Base-by-base conservation (phyloP, 2,797 vertebrate species). In the Gephyroberyx darwinii region DNA sequence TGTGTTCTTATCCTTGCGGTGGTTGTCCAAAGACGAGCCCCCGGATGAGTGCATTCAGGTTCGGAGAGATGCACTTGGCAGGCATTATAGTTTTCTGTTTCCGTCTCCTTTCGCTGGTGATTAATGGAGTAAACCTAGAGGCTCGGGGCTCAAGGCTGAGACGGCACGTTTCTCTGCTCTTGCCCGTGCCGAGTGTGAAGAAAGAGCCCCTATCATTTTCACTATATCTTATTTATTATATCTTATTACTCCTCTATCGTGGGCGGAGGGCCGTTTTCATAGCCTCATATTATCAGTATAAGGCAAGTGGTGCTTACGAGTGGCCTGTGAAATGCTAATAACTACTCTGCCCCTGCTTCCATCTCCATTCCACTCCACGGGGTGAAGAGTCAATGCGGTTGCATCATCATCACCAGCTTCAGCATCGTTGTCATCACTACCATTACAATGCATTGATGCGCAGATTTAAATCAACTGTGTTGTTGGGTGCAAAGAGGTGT, bases 111-210 rank as follows among this genome's bases (percentile, higher is more conserved):
- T 33, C 20, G 13, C 31, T 35, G 47, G 58, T 16, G 16, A 81
- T 78, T 76, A 63, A 69, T 61, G 8, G 37, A 70, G 12, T 57
- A 53, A 72, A 71, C 73, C 52, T 69, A 58, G 60, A 77, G 17
- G 12, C 37, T 37, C 22, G 16, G 53, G 4, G 52, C 41, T 71
- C 35, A 58, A 66, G 57, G 72, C 41, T 54, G 72, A 61, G 54
- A 51, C 8, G 54, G 2, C 22, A 50, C 10, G 17, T 71, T 61
- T 33, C 63, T 51, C 31, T 26, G 1, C 17, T 41, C 5, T 2
- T 69, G 35, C 59, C 37, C 35, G 43, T 22, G 33, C 31, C 2
- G 10, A 55, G 67, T 47, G 16, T 54, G 35, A 22, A 66, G 31
- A 55, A 53, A 17, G 30, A 5, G 39, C 22, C 26, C 50, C 56